Conservation (phyloP, 1,140 invertebrate species). For the Babylonia areolata region DNA sequence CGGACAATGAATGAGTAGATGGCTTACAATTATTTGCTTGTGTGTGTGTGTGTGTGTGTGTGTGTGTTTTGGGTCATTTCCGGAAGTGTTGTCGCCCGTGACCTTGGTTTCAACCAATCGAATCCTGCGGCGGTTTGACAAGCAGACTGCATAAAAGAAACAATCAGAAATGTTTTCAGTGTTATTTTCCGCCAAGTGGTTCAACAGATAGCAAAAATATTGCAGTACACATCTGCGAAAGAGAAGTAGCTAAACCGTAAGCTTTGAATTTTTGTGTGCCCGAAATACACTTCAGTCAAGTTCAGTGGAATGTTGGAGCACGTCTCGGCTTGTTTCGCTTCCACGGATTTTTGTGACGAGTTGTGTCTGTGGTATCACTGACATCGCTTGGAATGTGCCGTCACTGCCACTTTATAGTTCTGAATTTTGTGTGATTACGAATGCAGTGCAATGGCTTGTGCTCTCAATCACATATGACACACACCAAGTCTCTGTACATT, state of each 20-base stretch:
- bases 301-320: slow-evolving; percentile 20
- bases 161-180: not conserved
- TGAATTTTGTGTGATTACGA: too few relatives aligned
- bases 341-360: not conserved
- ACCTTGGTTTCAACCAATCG: slow-evolving; percentile 10
- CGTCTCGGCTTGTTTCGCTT: slow-evolving; percentile 37
- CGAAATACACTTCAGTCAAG: not conserved
- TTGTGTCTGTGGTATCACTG: not conserved
- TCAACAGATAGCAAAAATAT: not conserved
- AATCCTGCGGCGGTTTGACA: slow-evolving; percentile 5
- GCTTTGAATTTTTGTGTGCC: not conserved
- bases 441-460: too few relatives aligned
- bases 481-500: too few relatives aligned
- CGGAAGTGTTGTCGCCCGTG: not conserved
- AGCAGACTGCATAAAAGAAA: not conserved
- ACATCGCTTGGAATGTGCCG: not conserved
- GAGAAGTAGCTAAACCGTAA: not conserved
- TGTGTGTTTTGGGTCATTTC: not conserved
- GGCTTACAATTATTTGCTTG: too few relatives aligned
- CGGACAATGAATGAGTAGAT: too few relatives aligned
- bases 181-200: not conserved
- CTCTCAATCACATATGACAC: too few relatives aligned
- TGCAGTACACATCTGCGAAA: not conserved
- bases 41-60: too few relatives aligned
- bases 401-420: too few relatives aligned